Base-by-base conservation (phyloP, 2,113 vertebrate species). In the Entomyzon cyanotis region DNA sequence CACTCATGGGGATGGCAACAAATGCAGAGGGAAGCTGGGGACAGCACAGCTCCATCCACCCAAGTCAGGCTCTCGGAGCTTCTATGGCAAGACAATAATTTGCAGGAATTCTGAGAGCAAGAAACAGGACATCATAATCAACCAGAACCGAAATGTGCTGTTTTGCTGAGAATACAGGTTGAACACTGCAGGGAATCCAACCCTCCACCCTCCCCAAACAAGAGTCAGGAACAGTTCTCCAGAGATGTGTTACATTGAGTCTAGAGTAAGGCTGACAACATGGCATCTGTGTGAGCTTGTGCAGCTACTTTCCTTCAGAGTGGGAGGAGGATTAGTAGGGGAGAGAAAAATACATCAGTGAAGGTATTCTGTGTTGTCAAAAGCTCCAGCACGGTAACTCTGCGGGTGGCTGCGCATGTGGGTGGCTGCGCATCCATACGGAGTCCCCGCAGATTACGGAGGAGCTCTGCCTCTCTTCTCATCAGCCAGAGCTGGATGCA, bases 1-100 rank as follows among this genome's bases (percentile, higher is more conserved):
- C 49, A 4, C 42, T 50, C 19, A 16, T 0, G 0, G 35, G 52
- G 31, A 47, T 10, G 56, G 41, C 11, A 46, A 19, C 52, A 39
- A 18, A 22, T 33, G 58, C 71, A 84, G 63, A 84, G 71, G 76
- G 62, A 62, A 68, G 62, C 56, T 76, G 84, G 53, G 88, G 68
- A 64, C 68, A 60, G 73, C 31, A 35, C 44, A 71, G 53, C 31
- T 39, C 60, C 22, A 8, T 27, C 71, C 80, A 67, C 31, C 55
- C 22, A 5, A 70, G 44, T 2, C 53, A 50, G 67, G 47, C 84
- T 93, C 47, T 56, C 8, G 0, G 52, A 75, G 62, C n/a, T 49
- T 33, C 81, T 86, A 42, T 42, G 44, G 49, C 6, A 2, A 55
- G 14, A 42, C 23, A 25, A 35, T 4, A 15, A 16, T 15, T 31